Base-by-base conservation (phyloP, 2,888 invertebrate genomes). In the Cryptocheilus praepositus region DNA sequence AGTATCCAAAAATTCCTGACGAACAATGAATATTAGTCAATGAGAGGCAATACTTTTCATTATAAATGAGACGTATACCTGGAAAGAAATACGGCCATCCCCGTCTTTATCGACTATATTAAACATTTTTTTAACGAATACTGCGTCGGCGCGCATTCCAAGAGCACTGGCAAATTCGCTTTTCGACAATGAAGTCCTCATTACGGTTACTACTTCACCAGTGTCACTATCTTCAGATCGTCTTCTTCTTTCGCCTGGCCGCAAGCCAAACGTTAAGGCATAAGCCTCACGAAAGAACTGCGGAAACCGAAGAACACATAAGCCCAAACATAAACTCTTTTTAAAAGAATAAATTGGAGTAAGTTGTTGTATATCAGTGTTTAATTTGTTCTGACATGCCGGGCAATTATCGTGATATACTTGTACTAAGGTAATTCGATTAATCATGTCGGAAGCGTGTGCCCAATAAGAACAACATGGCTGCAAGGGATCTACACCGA, bases 81-180 rank as follows among this genome's bases (percentile, higher is more conserved):
- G 95, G 88, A 98, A 98, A 3, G 96, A 97, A 79, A 98, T 98
- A 70, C 96, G 91, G 1, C 98, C 97, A 88, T 97, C 97, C 67
- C 96, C 92, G 85, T 97, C 97, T 86, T 97, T 97, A 87, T 98
- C 98, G 0, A 98, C 97, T 82, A 98, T 97, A 82, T 98, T 97
- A 87, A 98, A 98, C 98, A 98, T 98, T 89, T 97, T 96, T 83
- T 96, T 94, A 0, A 98, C 98, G 86, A 98, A 98, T 61, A 98
- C 94, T 21, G 97, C 98, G 82, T 97, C 96, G 0, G 96, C 91
- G 86, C 95, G 95, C 98, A 98, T 98, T 46, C 98, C 98, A 3
- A 98, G 90, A 0, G 98, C 98, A 61, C 95, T 96, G 0, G 98
- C 98, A 83, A 98, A 98, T 89, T 98, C 98, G 57, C 95, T 92